Base-by-base conservation (phyloP, 2,797 vertebrate species). In the Brachyrhaphis roseni region DNA sequence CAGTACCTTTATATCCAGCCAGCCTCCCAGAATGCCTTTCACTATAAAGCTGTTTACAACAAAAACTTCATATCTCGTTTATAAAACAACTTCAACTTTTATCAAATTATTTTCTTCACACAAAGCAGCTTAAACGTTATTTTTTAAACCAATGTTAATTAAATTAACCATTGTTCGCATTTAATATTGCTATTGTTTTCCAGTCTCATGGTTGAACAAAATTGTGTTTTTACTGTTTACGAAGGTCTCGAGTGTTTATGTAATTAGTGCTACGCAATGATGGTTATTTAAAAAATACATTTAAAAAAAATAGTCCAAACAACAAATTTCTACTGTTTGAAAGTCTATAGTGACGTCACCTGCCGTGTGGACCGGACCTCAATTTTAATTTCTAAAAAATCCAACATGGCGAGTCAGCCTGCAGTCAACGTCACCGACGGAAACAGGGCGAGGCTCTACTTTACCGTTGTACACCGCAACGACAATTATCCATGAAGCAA, bases 391-490 rank as follows among this genome's bases (percentile, higher is more conserved):
- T 39, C 1, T 4, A 10, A 26, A 39, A 43, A 45, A 26, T 28
- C 41, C 23, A 45, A 70, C 39, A 45, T 70, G 66, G 39, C 66
- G 39, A 53, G 39, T 64, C 41, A 76, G 78, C 77, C 76, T 78
- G 76, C 34, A 26, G 53, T 5, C 26, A 39, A 75, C 81, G 53
- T 75, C 76, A 72, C 55, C 0, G 55, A 53, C 57, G 15, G 57
- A 72, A 77, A 36, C 16, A 59, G 82, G 82, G 78, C 74, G 78
- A 83, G 74, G 82, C 82, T 28, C 26, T 39, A 20, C 1, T 0
- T 12, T 16, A 28, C 36, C 15, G 43, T 28, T 72, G 7, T 20
- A 72, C 15, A 7, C 72, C 8, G 31, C 12, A 51, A 26, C 46
- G 20, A 74, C 0, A 3, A 39, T 11, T 36, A 34, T 31, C 15